These are phyloP conservation scores for Cebus imitator DNA, from an alignment of 2,113 vertebrate genomes.

Conservation along the genomic window DNA sequence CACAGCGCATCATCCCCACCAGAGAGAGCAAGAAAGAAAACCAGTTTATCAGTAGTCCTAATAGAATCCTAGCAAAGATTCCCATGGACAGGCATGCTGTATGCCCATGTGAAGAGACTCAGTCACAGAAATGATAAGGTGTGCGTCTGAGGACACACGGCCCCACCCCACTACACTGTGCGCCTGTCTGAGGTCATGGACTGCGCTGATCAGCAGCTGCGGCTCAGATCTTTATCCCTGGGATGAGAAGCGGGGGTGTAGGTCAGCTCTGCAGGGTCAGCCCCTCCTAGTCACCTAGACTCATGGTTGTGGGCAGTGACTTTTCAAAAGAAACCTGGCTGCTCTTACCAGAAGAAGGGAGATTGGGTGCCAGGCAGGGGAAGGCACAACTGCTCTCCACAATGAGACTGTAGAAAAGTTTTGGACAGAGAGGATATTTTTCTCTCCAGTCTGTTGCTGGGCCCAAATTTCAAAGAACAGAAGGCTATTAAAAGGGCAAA, in stretches of 20 bases:
- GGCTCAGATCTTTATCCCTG: neutral
- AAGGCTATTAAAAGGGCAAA: constrained; percentile 47
- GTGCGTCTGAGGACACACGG: neutral
- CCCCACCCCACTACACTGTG: neutral
- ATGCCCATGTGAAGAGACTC: neutral
- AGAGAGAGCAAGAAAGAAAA: neutral
- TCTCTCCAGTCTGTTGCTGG: neutral
- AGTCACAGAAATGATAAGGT: neutral
- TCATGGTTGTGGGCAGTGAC: neutral
- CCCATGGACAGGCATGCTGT: neutral
- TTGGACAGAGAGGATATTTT: constrained; percentile 23
- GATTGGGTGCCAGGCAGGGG: rapidly evolving
- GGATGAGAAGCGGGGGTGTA: neutral
- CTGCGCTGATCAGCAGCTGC: rapidly evolving
- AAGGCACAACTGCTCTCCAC: neutral
- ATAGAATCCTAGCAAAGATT: neutral
- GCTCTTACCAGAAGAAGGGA: neutral
- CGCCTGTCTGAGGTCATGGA: neutral
- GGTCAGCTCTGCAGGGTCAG: neutral
- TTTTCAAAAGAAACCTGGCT: neutral
- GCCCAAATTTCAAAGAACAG: constrained; percentile 55
- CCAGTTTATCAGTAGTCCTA: neutral
- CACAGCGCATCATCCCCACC: too few relatives aligned
- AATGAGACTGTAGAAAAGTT: neutral
- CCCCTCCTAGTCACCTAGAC: neutral